These are phyloP conservation scores for Homarus americanus DNA, from an alignment of 1,140 invertebrate genomes.

Conservation along the genomic window DNA sequence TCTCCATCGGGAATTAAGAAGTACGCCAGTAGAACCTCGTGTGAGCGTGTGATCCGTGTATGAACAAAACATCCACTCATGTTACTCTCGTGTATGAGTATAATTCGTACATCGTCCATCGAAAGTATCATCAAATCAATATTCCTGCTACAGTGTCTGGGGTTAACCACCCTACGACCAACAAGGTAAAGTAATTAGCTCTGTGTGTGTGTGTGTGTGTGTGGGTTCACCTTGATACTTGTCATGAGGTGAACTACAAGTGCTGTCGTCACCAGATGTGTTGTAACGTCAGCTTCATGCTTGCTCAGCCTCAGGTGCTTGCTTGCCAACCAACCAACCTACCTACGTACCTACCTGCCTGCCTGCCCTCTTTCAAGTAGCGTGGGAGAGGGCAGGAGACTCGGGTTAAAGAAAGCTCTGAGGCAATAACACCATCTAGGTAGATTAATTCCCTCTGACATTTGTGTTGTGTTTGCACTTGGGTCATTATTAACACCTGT, in stretches of 20 bases:
- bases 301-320: background rate
- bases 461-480: background rate
- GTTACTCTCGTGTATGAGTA: too few relatives aligned
- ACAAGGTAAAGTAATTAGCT: too few relatives aligned
- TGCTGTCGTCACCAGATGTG: constrained; percentile 8
- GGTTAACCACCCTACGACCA: too few relatives aligned
- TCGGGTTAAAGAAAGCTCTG: background rate
- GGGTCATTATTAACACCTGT: background rate
- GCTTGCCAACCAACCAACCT: too few relatives aligned
- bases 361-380: background rate
- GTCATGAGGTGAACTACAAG: background rate
- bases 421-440: background rate
- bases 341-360: too few relatives aligned
- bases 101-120: too few relatives aligned
- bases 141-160: too few relatives aligned
- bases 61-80: too few relatives aligned
- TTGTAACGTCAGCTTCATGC: background rate
- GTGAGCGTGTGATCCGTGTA: too few relatives aligned
- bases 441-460: too few relatives aligned
- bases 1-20: background rate
- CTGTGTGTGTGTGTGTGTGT: too few relatives aligned
- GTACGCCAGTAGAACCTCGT: background rate
- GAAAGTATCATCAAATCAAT: too few relatives aligned
- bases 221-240: constrained; percentile 11
- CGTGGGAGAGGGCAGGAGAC: background rate